Evolutionary conservation across 2,797 vertebrate species (phyloP).

Genomic region (Sternotherus odoratus): DNA sequence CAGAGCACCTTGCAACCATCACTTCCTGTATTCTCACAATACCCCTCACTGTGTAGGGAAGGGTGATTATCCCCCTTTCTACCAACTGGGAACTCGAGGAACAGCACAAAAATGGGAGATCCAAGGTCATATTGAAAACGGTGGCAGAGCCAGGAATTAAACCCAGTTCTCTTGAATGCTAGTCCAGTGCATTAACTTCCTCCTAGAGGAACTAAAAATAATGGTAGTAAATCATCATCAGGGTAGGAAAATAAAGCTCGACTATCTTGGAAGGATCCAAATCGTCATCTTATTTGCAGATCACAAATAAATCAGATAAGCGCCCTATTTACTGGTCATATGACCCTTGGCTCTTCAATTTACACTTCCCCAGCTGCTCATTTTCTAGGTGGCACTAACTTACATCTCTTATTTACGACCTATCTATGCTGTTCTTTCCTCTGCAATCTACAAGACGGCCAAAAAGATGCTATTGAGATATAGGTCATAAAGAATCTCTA

Average conservation of each 20-base stretch:
- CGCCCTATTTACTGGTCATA: slow-evolving; percentile 24
- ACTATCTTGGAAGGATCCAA: background rate
- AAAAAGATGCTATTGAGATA: slow-evolving; percentile 23
- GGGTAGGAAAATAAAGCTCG: background rate
- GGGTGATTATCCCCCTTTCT: background rate
- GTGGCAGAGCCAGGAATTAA: background rate
- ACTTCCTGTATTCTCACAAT: background rate
- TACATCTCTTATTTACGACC: background rate
- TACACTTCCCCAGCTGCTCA: slow-evolving; percentile 14
- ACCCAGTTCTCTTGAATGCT: background rate
- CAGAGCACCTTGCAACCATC: background rate
- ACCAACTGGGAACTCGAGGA: background rate
- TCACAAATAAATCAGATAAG: slow-evolving; percentile 35
- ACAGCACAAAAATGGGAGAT: background rate
- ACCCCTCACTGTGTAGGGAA: background rate
- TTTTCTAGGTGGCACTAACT: slow-evolving; percentile 56
- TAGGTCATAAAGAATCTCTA: slow-evolving; percentile 20
- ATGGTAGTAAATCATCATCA: background rate
- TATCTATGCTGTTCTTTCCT: background rate
- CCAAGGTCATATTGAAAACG: background rate
- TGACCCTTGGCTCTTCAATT: slow-evolving; percentile 32
- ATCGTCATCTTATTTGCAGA: background rate
- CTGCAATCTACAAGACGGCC: slow-evolving; percentile 27
- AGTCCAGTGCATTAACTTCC: background rate
- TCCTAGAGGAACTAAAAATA: background rate